phyloP scores from a whole-genome alignment of 2,888 invertebrate species.

The Nemotelus pantherinus region DNA sequence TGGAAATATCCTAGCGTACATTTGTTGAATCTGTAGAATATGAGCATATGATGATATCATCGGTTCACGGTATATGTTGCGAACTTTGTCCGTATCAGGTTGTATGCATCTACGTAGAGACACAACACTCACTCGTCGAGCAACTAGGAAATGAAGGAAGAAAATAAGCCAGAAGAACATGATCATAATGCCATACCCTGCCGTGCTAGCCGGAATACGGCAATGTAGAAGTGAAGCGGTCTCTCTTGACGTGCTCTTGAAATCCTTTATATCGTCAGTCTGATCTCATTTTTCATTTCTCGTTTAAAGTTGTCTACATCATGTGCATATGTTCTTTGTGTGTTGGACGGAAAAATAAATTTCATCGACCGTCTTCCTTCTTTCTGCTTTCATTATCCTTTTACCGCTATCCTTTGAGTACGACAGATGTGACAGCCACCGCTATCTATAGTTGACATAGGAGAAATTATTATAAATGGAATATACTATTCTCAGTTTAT shows the following conservation, averaged over 20 bases:
- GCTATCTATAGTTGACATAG: conserved; percentile 2
- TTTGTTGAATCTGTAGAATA: no score
- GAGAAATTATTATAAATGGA: conserved; percentile 6
- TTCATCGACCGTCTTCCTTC: conserved; percentile 32
- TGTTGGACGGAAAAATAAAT: conserved; percentile 39
- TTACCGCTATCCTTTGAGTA: conserved; percentile 24
- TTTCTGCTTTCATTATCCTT: conserved; percentile 12
- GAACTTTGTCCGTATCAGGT: no score
- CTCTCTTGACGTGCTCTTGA: conserved; percentile 41
- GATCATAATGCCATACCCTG: conserved; percentile 28
- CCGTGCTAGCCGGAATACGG: neutral
- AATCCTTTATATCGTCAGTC: conserved; percentile 42
- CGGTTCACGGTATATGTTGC: no score
- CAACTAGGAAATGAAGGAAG: conserved; percentile 16
- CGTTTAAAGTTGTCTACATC: conserved; percentile 38
- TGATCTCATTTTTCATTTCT: conserved; percentile 40
- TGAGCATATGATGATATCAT: no score
- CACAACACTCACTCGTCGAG: conserved; percentile 29
- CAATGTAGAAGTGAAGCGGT: conserved; percentile 9
- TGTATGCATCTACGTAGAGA: neutral
- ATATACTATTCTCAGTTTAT: no score
- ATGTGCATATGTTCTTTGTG: conserved; percentile 41
- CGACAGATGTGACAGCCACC: conserved; percentile 37
- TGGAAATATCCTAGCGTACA: neutral
- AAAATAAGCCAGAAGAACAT: conserved; percentile 23